Percentiles rank a stretch among this genome's conserved stretches.
These are phyloP conservation scores for Chelon auratus DNA, from an alignment of 2,797 vertebrate species.

Conservation along the genomic window DNA sequence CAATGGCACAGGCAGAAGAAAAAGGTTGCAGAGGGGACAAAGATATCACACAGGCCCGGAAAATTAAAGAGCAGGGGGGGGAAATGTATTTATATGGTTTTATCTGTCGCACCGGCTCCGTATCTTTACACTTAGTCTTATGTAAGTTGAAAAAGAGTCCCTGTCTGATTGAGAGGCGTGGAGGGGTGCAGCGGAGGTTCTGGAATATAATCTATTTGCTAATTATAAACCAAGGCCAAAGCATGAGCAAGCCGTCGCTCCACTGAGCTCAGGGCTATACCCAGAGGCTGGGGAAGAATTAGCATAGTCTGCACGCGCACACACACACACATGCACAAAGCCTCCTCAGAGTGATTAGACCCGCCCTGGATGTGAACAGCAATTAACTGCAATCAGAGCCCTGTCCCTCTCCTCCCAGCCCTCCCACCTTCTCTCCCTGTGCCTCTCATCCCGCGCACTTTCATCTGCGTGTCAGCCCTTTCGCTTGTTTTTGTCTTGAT, in stretches of 20 bases:
- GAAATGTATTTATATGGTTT: slow-evolving; percentile 42
- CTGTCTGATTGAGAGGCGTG: slow-evolving; percentile 52
- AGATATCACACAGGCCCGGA: slow-evolving; percentile 34
- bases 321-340: slow-evolving; percentile 11
- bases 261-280: slow-evolving; percentile 51
- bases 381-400: slow-evolving; percentile 78
- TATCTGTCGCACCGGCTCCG: slow-evolving; percentile 25
- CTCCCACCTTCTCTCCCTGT: slow-evolving; percentile 46
- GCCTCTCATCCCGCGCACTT: slow-evolving; percentile 41
- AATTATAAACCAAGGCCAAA: slow-evolving; percentile 73
- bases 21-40: neutral
- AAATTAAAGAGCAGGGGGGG: slow-evolving; percentile 17
- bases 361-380: slow-evolving; percentile 71
- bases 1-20: neutral
- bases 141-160: slow-evolving; percentile 42
- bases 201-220: slow-evolving; percentile 69
- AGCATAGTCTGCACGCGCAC: slow-evolving; percentile 38
- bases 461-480: slow-evolving; percentile 50
- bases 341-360: slow-evolving; percentile 65
- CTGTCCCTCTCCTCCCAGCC: slow-evolving; percentile 51
- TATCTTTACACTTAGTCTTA: slow-evolving; percentile 31
- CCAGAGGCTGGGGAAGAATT: slow-evolving; percentile 53
- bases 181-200: slow-evolving; percentile 40
- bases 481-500: slow-evolving; percentile 35
- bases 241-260: slow-evolving; percentile 41